phyloP scores from a whole-genome alignment of 2,113 vertebrate species.

The Trogon melanurus region DNA sequence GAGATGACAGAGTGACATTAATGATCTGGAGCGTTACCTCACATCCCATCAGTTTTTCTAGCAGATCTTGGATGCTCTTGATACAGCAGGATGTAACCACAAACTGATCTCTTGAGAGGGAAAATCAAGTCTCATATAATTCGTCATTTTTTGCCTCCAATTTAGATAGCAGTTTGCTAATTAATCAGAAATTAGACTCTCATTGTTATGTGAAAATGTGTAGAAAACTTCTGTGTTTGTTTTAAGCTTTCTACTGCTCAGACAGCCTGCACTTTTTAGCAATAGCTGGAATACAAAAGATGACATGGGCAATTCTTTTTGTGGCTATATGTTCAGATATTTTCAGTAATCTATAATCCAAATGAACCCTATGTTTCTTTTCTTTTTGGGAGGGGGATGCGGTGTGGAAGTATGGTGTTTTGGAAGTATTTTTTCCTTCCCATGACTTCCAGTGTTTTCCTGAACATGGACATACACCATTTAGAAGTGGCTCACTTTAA shows the following conservation, averaged over 20 bases:
- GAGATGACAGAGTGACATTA: background rate
- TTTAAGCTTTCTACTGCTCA: background rate
- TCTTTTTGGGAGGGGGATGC: background rate
- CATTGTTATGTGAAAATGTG: background rate
- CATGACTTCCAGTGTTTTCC: background rate
- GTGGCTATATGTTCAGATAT: background rate
- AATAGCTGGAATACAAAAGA: background rate
- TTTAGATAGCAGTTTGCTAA: background rate
- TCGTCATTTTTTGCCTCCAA: background rate
- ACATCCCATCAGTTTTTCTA: background rate
- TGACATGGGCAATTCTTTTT: background rate
- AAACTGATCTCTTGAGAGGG: background rate
- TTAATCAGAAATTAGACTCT: background rate
- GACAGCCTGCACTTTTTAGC: background rate
- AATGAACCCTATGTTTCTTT: background rate
- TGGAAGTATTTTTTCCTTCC: background rate
- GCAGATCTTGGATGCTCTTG: background rate
- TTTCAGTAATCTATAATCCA: background rate
- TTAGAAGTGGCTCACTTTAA: background rate
- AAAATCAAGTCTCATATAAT: background rate
- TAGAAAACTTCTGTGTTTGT: background rate
- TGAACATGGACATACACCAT: background rate
- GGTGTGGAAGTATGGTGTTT: background rate
- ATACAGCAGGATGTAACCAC: background rate
- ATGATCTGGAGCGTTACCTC: background rate